phyloP scores from a whole-genome alignment of 2,113 vertebrate species.

The Periophthalmodon schlosseri region DNA sequence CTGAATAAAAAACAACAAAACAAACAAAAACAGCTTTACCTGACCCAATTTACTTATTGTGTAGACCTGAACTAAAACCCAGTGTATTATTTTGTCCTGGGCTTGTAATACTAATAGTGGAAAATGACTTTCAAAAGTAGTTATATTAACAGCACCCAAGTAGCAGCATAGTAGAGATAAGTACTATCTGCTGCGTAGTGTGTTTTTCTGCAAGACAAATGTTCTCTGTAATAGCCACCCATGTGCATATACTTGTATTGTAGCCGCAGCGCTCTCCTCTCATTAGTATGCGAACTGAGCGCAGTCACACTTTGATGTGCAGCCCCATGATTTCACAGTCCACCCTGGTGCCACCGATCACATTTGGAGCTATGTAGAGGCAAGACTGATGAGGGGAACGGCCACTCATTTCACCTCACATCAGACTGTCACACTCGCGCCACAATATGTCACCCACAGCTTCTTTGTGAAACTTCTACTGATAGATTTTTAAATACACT shows the following conservation, averaged over 20 bases:
- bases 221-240: background rate
- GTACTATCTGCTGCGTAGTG: too few relatives aligned
- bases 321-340: constrained; percentile 80
- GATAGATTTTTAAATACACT: constrained; percentile 15
- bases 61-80: too few relatives aligned
- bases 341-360: constrained; percentile 74
- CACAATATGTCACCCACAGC: constrained; percentile 44
- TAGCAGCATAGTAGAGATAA: too few relatives aligned
- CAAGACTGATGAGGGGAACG: constrained; percentile 70
- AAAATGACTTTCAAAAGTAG: too few relatives aligned
- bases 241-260: constrained; percentile 23
- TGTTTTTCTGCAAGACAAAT: too few relatives aligned
- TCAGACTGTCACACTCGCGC: constrained; percentile 45
- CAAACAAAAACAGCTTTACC: too few relatives aligned
- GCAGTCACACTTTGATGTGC: constrained; percentile 77
- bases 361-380: constrained; percentile 73
- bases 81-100: too few relatives aligned
- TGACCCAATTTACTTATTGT: too few relatives aligned
- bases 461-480: constrained; percentile 20
- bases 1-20: too few relatives aligned
- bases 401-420: constrained; percentile 64
- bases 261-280: constrained; percentile 8
- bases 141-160: too few relatives aligned
- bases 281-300: constrained; percentile 75
- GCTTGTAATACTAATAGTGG: too few relatives aligned